Base-by-base conservation (phyloP, 2,797 vertebrate genomes). In the Psittacula echo region DNA sequence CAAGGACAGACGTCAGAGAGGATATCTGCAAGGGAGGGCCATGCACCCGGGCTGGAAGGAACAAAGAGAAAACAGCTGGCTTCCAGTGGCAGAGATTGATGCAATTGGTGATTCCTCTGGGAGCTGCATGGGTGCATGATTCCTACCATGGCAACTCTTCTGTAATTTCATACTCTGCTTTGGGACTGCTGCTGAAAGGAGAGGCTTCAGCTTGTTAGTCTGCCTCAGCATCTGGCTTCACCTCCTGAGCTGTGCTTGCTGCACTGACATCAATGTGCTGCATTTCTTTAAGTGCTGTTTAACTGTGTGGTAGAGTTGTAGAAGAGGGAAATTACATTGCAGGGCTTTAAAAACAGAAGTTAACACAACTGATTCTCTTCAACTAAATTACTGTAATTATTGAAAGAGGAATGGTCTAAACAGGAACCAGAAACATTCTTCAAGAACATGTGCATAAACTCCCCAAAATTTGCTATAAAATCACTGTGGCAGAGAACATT, bases 1-100 rank as follows among this genome's bases (percentile, higher is more conserved):
- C 93, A 87, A 39, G 85, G 89, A 68, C 91, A 72, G n/a, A 50
- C 45, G 37, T 92, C 91, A 93, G 62, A 48, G 34, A 44, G 62
- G 78, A 85, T 37, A 3, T 1, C 20, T 4, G 5, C 9, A 44
- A 56, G 78, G 41, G 30, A 78, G 41, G 48, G 48, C 18, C 2
- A 4, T 0, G n/a, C 37, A 18, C 27, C 11, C 9, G 1, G 17
- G 37, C 50, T 86, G 67, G 56, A 81, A 56, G 45, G 58, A 45
- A 58, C 53, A 1, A 11, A 50, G 68, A 41, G 61, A 71, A 71
- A 61, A 26, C 45, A 23, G 48, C 27, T 53, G 2, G 10, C 32
- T 67, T 51, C 77, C 84, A 61, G 51, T 2, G 0, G n/a, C 39
- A 37, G 27, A n/a, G 71, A 60, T 21, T 7, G 50, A 48, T 79